Evolutionary conservation across 2,113 vertebrate genomes (phyloP), one percentile per base, ranked within the genome.

Genomic region (Heptranchias perlo): DNA sequence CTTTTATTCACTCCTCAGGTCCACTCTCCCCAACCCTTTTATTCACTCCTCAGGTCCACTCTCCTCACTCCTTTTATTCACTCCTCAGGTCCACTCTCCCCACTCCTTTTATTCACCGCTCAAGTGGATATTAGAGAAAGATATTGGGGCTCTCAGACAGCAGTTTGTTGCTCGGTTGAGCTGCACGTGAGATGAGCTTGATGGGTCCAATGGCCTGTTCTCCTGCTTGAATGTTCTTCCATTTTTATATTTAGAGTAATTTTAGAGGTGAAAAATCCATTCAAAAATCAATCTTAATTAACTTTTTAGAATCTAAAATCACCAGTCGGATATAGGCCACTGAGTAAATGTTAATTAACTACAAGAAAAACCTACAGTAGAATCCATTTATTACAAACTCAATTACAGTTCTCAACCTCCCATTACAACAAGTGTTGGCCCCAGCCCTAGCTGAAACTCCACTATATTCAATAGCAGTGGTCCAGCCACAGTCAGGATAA

Each of bases 201-300:
- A 82, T 44, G 76, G 0, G 76, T n/a, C 5, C n/a, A 82, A 82
- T 82, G n/a, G 11, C n/a, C n/a, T n/a, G 16, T 39, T 39, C 76
- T 39, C 76, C 14, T 82, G n/a, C n/a, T 39, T 39, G 31, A 76
- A 3, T 84, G 13, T 69, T 31, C 35, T 76, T n/a, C 11, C 31
- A 35, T 76, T 76, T 7, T 76, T 78, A 39, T 78, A 28, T 35
- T 89, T 89, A 89, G 23, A 25, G 3, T 54, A 54, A 89, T 89
- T 31, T 10, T 89, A 25, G 86, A 89, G 86, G 49, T 89, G 49
- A 54, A 54, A 58, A 89, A 54, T 89, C 3, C 31, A 89, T 58
- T 89, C 25, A 89, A 54, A 89, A 89, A 31, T 89, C 86, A 89
- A 31, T 58, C 49, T 54, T 54, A 89, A 89, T 89, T 82, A 82